Evolutionary conservation across 2,888 invertebrate genomes (phyloP).

Genomic region (Chouioia cunea): DNA sequence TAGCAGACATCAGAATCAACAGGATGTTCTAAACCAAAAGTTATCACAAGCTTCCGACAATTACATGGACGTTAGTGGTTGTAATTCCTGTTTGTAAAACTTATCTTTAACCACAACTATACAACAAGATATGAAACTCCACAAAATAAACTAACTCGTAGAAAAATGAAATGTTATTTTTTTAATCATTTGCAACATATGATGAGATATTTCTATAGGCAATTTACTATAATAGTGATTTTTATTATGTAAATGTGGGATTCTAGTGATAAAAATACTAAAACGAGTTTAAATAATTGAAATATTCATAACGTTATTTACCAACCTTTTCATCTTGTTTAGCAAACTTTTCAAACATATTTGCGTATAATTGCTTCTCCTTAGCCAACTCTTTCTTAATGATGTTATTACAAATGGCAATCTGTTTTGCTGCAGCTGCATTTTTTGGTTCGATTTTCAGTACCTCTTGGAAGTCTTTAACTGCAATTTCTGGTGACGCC

Average conservation of each 20-base stretch:
- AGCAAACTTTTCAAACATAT: constrained; percentile 96
- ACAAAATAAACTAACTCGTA: neutral
- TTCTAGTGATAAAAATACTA: constrained; percentile 16
- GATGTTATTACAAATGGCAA: constrained; percentile 78
- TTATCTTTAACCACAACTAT: neutral
- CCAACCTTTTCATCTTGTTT: constrained; percentile 78
- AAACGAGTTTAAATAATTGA: constrained; percentile 1
- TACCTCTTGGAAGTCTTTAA: constrained; percentile 82
- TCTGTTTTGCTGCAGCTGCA: constrained; percentile 86
- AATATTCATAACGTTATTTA: constrained; percentile 26
- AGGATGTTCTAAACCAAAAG: constrained; percentile 7
- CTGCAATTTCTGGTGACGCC: constrained; percentile 83
- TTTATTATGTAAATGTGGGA: constrained; percentile 20
- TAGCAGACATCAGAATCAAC: neutral
- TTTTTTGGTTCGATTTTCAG: constrained; percentile 86
- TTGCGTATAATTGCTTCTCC: constrained; percentile 90
- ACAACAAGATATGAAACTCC: neutral
- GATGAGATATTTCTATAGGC: constrained; percentile 5
- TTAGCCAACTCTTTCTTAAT: constrained; percentile 82
- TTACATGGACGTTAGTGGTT: neutral
- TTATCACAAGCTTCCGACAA: neutral
- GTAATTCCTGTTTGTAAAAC: constrained; percentile 9
- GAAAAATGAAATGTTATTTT: too few species aligned
- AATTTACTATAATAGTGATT: neutral
- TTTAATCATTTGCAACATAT: neutral